Evolutionary conservation across 2,888 invertebrate species (phyloP), one percentile per base, ranked within the genome.

Genomic region (Macrosiphum euphorbiae): DNA sequence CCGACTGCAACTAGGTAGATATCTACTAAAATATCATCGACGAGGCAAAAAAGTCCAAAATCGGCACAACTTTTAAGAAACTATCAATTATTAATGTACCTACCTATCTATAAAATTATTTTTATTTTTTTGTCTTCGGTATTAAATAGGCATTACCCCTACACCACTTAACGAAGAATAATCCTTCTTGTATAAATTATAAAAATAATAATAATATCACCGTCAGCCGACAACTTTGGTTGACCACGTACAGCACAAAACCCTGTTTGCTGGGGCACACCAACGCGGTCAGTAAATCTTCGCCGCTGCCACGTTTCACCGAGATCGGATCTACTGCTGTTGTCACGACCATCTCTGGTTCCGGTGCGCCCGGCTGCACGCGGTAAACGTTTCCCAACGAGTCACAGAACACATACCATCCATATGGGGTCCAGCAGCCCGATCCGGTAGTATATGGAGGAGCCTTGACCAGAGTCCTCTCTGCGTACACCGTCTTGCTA

Each of bases 361-460:
- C 41, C 0, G 78, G 26, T 3, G 58, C 26, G 0, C 58, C n/a
- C 13, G 84, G 84, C n/a, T 47, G 89, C 26, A 55, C 44, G 3
- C 92, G 92, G 28, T 89, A 93, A 44, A 93, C 92, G 35, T 87
- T 61, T 47, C 20, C 52, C 26, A 55, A 88, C 10, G 35, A 35
- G 35, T 89, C 92, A 10, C 92, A 89, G 20, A 93, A 93, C 24
- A 93, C 67, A 26, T 89, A 93, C 92, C 92, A 93, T 13, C 92
- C 92, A 3, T 89, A 28, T 8, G 84, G n/a, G 26, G 84, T 52
- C 92, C 92, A 93, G 28, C 92, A 93, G 3, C 92, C 44, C 1
- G 92, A 84, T 26, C 67, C 41, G n/a, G 16, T 89, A 5, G n/a
- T 26, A 26, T 58, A 10, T 35, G n/a, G 24, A 28, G 89, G 89